Conservation (phyloP, 2,888 invertebrate species). For the Andrena praecox region DNA sequence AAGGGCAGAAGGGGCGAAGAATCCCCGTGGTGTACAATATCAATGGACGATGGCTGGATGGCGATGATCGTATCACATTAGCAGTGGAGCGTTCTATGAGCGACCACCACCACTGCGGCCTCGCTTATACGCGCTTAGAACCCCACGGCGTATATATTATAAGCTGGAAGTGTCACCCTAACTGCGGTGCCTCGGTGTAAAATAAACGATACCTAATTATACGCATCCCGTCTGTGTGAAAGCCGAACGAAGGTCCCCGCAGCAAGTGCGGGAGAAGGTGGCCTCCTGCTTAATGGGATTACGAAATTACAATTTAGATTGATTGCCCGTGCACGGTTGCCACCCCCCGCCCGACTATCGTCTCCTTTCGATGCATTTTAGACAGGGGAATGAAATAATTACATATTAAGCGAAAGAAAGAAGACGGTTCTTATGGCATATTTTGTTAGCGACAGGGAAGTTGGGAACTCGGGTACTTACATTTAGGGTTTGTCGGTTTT, state of each 20-base stretch:
- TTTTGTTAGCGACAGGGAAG: too few species aligned
- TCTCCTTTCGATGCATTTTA: constrained; percentile 19
- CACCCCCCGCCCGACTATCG: background rate
- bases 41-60: constrained; percentile 79
- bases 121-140: constrained; percentile 27
- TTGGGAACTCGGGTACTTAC: too few species aligned
- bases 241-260: constrained; percentile 63
- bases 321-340: constrained; percentile 61
- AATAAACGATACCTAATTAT: constrained; percentile 84
- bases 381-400: constrained; percentile 5
- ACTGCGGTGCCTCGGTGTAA: constrained; percentile 77
- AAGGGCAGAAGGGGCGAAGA: constrained; percentile 31
- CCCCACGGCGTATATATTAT: constrained; percentile 54
- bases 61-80: constrained; percentile 83
- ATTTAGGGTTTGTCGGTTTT: too few species aligned
- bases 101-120: constrained; percentile 71
- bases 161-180: constrained; percentile 70
- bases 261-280: constrained; percentile 79
- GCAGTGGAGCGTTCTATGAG: constrained; percentile 83
- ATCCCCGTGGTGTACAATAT: constrained; percentile 74
- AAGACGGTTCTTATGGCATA: too few species aligned
- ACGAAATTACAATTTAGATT: constrained; percentile 79
- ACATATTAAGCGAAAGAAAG: background rate
- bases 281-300: constrained; percentile 76
- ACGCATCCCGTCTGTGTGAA: constrained; percentile 74